Percentiles rank a stretch among this genome's conserved stretches.
Evolutionary conservation across 2,888 invertebrate genomes (phyloP).

Genomic region (Diploptera punctata): DNA sequence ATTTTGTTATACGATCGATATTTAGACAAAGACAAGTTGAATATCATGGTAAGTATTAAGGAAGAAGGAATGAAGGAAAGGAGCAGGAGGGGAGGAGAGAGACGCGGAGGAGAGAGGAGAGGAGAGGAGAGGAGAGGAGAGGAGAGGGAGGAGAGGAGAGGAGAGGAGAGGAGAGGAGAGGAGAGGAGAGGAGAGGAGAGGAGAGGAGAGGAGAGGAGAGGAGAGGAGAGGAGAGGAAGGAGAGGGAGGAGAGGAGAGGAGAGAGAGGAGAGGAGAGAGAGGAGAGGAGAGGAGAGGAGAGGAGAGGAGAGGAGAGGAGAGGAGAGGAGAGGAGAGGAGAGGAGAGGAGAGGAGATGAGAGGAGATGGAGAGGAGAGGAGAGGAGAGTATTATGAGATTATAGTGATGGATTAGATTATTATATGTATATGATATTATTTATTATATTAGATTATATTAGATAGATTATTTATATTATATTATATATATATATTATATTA

Average conservation of each 20-base stretch:
- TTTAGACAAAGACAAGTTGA: too few relatives aligned
- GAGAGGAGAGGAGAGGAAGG: background rate
- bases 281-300: background rate
- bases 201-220: background rate
- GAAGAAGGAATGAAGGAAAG: too few relatives aligned
- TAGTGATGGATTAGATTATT: background rate
- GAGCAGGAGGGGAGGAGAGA: too few relatives aligned
- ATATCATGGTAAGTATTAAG: too few relatives aligned
- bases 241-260: background rate
- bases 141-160: too few relatives aligned
- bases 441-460: background rate
- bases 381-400: background rate
- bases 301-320: background rate
- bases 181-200: background rate
- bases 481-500: background rate
- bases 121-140: too few relatives aligned
- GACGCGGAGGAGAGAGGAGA: too few relatives aligned
- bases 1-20: too few relatives aligned
- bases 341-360: slow-evolving; percentile 1
- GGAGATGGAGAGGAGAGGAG: slow-evolving; percentile 11
- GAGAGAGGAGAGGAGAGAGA: background rate
- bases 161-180: background rate
- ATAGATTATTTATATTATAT: background rate
- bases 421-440: background rate
- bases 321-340: slow-evolving; percentile 2